Evolutionary conservation across 2,797 vertebrate genomes (phyloP), one percentile per base, ranked within the genome.

Genomic region (Echeneis naucrates): DNA sequence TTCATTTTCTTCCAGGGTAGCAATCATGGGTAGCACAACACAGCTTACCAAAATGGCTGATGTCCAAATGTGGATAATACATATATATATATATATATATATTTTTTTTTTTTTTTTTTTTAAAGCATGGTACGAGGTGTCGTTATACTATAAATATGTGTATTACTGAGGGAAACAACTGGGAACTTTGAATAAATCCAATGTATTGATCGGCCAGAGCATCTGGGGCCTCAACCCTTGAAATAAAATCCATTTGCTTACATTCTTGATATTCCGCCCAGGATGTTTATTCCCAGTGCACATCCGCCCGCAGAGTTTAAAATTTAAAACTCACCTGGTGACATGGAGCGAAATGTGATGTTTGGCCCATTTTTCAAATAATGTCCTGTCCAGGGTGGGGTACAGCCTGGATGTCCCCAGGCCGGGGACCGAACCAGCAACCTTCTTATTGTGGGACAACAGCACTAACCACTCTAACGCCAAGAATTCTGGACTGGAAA

Each of bases 171-270:
- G 35, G 71, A 79, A 73, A 75, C 45, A 62, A 61, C 40, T 8
- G 35, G 64, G 66, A 80, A 80, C 48, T 77, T 69, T 55, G 50
- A 65, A 73, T 59, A 60, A 77, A 82, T 84, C 66, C 54, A 71
- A 58, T 62, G 14, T 68, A 82, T 78, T 38, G 78, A 84, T 85
- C 69, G 65, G 58, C 12, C n/a, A 4, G 19, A 73, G 72, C 58
- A 51, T 51, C 47, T 64, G 57, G 53, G 50, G 51, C 40, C 9
- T 37, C 0, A 1, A 81, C 68, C 37, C 59, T 68, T 61, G 54
- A 80, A 84, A 75, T 80, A 38, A 69, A 78, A 81, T 74, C 57
- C 68, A 24, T 12, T 62, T 66, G 71, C 80, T 84, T 68, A 69
- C 50, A 52, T 72, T 72, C 57, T 66, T 68, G 37, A 42, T 50